Percentiles rank a stretch among this genome's conserved stretches.
Conservation (phyloP, 2,888 invertebrate species). For the Lochmaea crataegi region DNA sequence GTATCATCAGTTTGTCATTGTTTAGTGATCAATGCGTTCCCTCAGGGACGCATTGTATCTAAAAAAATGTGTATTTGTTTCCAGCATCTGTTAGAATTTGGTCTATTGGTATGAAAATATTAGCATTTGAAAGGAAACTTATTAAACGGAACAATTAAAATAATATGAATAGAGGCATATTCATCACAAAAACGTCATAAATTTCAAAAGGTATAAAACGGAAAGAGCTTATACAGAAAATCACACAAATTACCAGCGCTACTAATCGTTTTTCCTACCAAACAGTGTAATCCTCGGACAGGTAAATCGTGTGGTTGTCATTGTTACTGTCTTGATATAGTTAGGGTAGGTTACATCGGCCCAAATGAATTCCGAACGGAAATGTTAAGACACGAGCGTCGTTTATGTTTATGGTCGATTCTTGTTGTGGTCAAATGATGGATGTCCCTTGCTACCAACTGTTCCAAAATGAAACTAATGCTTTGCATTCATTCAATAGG, state of each 20-base stretch:
- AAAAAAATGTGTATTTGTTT: not conserved
- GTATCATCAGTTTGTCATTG: too few species aligned
- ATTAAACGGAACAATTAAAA: slow-evolving; percentile 24
- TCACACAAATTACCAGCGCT: slow-evolving; percentile 51
- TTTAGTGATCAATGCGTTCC: too few species aligned
- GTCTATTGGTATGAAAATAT: slow-evolving; percentile 18
- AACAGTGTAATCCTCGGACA: slow-evolving; percentile 48
- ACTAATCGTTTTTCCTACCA: slow-evolving; percentile 50
- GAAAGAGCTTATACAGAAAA: slow-evolving; percentile 47
- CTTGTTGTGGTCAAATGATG: slow-evolving; percentile 63
- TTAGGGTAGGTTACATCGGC: slow-evolving; percentile 61
- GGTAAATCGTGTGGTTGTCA: slow-evolving; percentile 57
- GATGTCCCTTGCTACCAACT: slow-evolving; percentile 61
- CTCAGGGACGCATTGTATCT: not conserved
- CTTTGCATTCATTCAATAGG: slow-evolving; percentile 54
- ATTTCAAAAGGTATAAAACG: slow-evolving; percentile 40
- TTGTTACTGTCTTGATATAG: slow-evolving; percentile 59
- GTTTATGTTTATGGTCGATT: slow-evolving; percentile 47
- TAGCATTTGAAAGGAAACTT: slow-evolving; percentile 30
- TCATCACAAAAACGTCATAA: slow-evolving; percentile 35
- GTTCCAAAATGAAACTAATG: slow-evolving; percentile 60
- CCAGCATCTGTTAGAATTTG: slow-evolving; percentile 17
- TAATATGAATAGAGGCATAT: slow-evolving; percentile 32
- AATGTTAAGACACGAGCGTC: not conserved
- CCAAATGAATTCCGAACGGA: slow-evolving; percentile 46